Base-by-base conservation (phyloP, 2,888 invertebrate species). In the Caenorhabditis drosophilae region DNA sequence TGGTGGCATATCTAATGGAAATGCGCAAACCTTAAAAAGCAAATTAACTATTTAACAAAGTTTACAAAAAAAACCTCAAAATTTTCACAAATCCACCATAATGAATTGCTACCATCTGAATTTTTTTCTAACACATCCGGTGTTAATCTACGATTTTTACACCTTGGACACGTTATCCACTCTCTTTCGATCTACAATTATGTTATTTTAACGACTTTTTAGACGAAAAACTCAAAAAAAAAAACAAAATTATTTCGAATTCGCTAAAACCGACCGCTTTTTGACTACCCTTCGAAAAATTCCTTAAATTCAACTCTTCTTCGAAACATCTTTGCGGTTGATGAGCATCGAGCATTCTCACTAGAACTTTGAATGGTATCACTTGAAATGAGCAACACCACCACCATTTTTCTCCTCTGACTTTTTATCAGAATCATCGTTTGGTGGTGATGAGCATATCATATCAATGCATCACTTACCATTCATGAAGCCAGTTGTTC, bases 1-100 rank as follows among this genome's bases (percentile, higher is more conserved):
- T 3, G 70, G 45, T 3, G 81, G 81, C 71, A 81, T 73, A 36
- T 75, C 73, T 27, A 79, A 52, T 6, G 81, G 81, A 38, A 79
- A 81, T 18, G 52, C 47, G 59, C 81, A 81, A 12, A 56, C 58
- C 80, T 80, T 54, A 42, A 36, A 27, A 47, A 12, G 18, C 35
- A 36, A 23, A 27, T 25, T 35, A 20, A 45, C 25, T 15, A 45
- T 22, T 20, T 15, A 15, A 1, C 7, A 47, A 36, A 35, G 16
- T 11, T 36, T 12, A 40, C 35, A 18, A 38, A 51, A 58, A 44
- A 49, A 40, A 72, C 64, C n/a, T 41, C 18, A 34, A 25, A 50
- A 40, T 58, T 59, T 20, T 56, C 52, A 49, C 66, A 66, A 2
- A 60, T 27, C 66, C 66, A 66, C 59, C 59, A 66, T 23, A 55